These are phyloP conservation scores for Ephialtes manifestator DNA, from an alignment of 2,888 invertebrate species.

Conservation along the genomic window DNA sequence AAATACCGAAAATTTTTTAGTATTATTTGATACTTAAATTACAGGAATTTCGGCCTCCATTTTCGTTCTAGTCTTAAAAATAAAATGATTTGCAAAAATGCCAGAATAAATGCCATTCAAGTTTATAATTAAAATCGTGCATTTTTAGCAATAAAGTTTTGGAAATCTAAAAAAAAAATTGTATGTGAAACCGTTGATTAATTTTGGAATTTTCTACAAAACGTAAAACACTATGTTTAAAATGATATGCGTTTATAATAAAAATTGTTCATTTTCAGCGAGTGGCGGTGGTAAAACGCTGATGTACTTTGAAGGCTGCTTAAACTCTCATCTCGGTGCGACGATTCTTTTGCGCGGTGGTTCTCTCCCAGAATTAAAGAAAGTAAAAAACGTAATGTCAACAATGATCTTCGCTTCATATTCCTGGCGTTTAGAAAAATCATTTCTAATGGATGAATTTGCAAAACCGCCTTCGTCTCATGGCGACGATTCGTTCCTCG, in stretches of 20 bases:
- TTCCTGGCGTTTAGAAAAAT: slow-evolving; percentile 96
- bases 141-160: slow-evolving; percentile 82
- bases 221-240: no score
- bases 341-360: slow-evolving; percentile 95
- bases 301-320: slow-evolving; percentile 97
- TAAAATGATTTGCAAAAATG: no score
- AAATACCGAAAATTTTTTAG: no score
- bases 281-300: slow-evolving; percentile 90
- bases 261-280: slow-evolving; percentile 83
- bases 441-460: slow-evolving; percentile 95
- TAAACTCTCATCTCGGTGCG: slow-evolving; percentile 93
- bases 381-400: slow-evolving; percentile 94
- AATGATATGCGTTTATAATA: no score
- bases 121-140: slow-evolving; percentile 13
- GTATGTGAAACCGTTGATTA: no score
- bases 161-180: no score
- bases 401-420: slow-evolving; percentile 95
- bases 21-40: no score
- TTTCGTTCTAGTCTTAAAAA: no score
- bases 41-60: no score
- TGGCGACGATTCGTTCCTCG: slow-evolving; percentile 86
- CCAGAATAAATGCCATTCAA: not conserved
- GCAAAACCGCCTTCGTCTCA: slow-evolving; percentile 90
- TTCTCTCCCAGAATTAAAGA: slow-evolving; percentile 90
- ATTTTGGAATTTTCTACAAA: no score